Evolutionary conservation across 2,797 vertebrate genomes (phyloP), one percentile per base, ranked within the genome.

Genomic region (Phoebastria nigripes): DNA sequence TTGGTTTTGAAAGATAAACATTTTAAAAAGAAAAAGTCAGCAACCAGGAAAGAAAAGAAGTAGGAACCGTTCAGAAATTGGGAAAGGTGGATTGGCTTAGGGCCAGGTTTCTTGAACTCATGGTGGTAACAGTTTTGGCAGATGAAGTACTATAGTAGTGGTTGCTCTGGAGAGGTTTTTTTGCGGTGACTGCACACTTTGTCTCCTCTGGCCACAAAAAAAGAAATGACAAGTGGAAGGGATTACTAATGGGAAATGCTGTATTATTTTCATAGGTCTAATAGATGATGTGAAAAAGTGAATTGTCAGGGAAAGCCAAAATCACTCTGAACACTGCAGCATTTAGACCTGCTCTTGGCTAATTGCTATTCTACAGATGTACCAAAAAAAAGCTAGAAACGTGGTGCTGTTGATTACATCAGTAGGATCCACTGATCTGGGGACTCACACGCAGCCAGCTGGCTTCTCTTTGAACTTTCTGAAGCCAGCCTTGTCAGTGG

Each of bases 391-490:
- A 56, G 4, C 56, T 61, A 74, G 65, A 78, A 92, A 62, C 0
- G 0, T 67, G 71, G 22, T 90, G n/a, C 41, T 76, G 54, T 79
- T 93, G 73, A 82, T 93, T 87, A 61, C 29, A 82, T 78, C 72
- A 42, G 84, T 62, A 65, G 79, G 84, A 87, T 67, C 44, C 79
- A 78, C 74, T 84, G 62, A 67, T 81, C 33, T 69, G 78, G 55
- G 67, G 44, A 39, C 56, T 93, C 37, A 8, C 12, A 21, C 1
- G 1, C 29, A 74, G 80, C 59, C 85, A 93, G 46, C n/a, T 71
- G 52, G 67, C 70, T 96, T 80, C 41, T 87, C 54, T 81, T 89
- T 92, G 88, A 92, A 46, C 74, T 85, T 89, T 70, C 66, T 42
- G 86, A 77, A 90, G 59, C 63, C 92, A 80, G 37, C 12, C 46